Percentiles rank a stretch among this genome's conserved stretches.
These are phyloP conservation scores for Diglossa cyanea DNA, from an alignment of 2,797 vertebrate genomes.

Conservation along the genomic window DNA sequence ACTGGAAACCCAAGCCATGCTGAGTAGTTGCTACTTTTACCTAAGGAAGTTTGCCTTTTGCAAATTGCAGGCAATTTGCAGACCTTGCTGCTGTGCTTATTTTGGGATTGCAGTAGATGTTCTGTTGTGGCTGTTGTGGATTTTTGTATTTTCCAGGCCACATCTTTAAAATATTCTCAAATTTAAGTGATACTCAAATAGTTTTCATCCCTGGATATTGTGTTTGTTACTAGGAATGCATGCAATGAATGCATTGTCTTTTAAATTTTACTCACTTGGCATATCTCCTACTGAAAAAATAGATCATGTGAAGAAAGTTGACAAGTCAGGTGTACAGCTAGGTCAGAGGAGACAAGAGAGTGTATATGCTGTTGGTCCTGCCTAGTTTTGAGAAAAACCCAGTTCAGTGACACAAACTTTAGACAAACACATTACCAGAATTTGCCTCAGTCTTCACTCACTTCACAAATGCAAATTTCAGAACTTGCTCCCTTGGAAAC, in stretches of 20 bases:
- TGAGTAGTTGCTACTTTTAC: constrained; percentile 16
- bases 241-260: too few relatives aligned
- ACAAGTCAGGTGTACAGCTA: neutral
- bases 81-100: neutral
- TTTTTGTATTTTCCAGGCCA: neutral
- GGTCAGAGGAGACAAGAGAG: neutral
- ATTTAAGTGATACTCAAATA: neutral
- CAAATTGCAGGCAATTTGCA: constrained; percentile 12
- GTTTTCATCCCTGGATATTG: neutral
- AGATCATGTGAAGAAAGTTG: neutral
- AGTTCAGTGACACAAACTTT: neutral
- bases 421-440: neutral
- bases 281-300: neutral
- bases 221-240: neutral
- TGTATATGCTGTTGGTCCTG: neutral
- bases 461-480: neutral
- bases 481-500: neutral
- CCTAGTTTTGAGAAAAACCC: neutral
- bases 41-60: constrained; percentile 21
- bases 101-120: neutral
- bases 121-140: neutral
- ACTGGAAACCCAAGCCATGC: constrained; percentile 10
- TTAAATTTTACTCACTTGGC: neutral
- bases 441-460: neutral
- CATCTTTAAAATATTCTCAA: neutral